Percentiles rank a stretch among this genome's conserved stretches.
phyloP scores from a whole-genome alignment of 2,113 vertebrate genomes.

The Gymnogyps californianus region DNA sequence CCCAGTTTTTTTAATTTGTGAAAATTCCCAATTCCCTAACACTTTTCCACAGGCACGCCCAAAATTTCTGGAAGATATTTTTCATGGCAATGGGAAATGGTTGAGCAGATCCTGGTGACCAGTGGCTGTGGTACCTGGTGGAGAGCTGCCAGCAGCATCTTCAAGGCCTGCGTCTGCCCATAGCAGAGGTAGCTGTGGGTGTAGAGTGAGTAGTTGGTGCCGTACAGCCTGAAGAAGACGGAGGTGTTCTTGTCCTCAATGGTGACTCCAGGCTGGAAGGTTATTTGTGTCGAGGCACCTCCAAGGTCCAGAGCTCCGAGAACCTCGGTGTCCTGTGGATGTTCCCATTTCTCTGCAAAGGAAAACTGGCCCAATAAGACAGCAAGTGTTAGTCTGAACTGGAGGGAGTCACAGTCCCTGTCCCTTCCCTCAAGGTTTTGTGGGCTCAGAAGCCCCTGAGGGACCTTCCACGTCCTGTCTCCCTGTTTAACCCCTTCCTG shows the following conservation, averaged over 20 bases:
- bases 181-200: slow-evolving; percentile 83
- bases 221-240: slow-evolving; percentile 70
- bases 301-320: slow-evolving; percentile 82
- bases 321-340: slow-evolving; percentile 42
- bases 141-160: slow-evolving; percentile 63
- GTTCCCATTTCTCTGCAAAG: slow-evolving; percentile 76
- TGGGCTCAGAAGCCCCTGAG: neutral
- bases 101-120: neutral
- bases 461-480: neutral
- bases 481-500: neutral
- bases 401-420: neutral
- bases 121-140: slow-evolving; percentile 36
- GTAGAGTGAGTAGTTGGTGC: slow-evolving; percentile 73
- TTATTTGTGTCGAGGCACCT: slow-evolving; percentile 81
- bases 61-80: neutral
- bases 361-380: slow-evolving; percentile 65
- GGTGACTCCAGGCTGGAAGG: slow-evolving; percentile 70
- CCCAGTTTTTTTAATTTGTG: neutral
- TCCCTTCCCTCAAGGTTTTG: neutral
- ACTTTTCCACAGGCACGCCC: neutral
- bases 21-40: neutral
- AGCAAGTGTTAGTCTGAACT: neutral
- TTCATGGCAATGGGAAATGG: neutral
- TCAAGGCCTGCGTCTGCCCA: slow-evolving; percentile 72
- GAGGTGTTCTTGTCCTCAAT: slow-evolving; percentile 53